Base-by-base conservation (phyloP, 2,888 invertebrate genomes). In the Leucophenga maculata region DNA sequence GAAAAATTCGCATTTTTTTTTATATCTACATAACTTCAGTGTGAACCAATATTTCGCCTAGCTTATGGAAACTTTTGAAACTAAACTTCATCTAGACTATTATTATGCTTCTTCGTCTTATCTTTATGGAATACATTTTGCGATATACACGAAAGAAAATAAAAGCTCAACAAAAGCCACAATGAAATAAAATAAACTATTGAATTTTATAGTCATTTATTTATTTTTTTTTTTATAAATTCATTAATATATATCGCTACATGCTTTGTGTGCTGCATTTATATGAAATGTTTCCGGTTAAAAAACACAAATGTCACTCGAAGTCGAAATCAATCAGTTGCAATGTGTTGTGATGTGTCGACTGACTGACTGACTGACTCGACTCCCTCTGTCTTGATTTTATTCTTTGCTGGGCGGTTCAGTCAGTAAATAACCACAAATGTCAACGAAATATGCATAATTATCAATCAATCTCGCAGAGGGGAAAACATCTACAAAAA, bases 391-490 rank as follows among this genome's bases (percentile, higher is more conserved):
- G 50, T 50, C 50, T 50, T 50, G 50, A 16, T 11, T 39, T 39
- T 39, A 1, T 32, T 39, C 39, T 39, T 39, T 39, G 3, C 39
- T 39, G 39, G 39, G 39, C 11, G 39, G 16, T 16, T 50, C 50
- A 50, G 18, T 50, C 50, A 50, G 39, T 48, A 64, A 64, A 46
- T 46, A 44, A 62, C 62, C 62, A 46, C 46, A 62, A 64, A 48
- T 64, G 62, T 64, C 62, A 64, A 48, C 48, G 62, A 64, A 64
- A 64, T 64, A 46, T 64, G 62, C 62, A 64, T 48, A 64, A 64
- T 64, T 64, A 64, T 48, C 62, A 48, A 60, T 64, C 48, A 64
- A 20, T 11, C 26, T 60, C 4, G 11, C 18, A 18, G 54, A 18
- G 55, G 55, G 26, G 26, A 55, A 55, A 13, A 26, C 26, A 20